A percentile compares a stretch with the other conserved stretches of the same genome.
Conservation (phyloP, 1,140 invertebrate species). For the Brachionus angularis region DNA sequence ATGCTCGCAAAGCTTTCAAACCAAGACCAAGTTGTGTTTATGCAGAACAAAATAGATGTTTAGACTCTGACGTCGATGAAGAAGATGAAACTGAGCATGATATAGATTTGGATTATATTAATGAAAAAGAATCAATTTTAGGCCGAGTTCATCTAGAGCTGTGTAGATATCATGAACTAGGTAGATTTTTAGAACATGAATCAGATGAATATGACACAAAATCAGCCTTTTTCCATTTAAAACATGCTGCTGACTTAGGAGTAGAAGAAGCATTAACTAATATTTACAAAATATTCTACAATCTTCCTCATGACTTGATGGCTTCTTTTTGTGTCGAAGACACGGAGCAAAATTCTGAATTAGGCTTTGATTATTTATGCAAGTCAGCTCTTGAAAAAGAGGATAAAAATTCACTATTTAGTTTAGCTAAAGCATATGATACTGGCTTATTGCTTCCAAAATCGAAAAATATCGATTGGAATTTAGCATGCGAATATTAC, state of each 20-base stretch:
- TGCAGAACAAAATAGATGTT: background rate
- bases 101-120: background rate
- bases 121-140: constrained; percentile 43
- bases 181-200: constrained; percentile 57
- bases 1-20: background rate
- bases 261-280: constrained; percentile 61
- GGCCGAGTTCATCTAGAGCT: constrained; percentile 63
- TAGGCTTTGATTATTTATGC: constrained; percentile 59
- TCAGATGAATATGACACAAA: constrained; percentile 58
- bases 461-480: background rate
- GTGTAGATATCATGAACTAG: constrained; percentile 63
- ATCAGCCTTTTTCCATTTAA: constrained; percentile 62
- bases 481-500: constrained; percentile 43
- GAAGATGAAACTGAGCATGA: too few species aligned
- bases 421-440: constrained; percentile 61
- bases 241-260: constrained; percentile 61
- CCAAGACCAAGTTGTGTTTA: constrained; percentile 22
- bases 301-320: constrained; percentile 60
- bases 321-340: constrained; percentile 52
- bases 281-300: constrained; percentile 60
- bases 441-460: constrained; percentile 57
- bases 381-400: constrained; percentile 60
- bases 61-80: background rate
- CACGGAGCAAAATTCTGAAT: constrained; percentile 52
- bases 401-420: constrained; percentile 61